Conservation (phyloP, 2,113 vertebrate species). For the Terrapene triunguis region DNA sequence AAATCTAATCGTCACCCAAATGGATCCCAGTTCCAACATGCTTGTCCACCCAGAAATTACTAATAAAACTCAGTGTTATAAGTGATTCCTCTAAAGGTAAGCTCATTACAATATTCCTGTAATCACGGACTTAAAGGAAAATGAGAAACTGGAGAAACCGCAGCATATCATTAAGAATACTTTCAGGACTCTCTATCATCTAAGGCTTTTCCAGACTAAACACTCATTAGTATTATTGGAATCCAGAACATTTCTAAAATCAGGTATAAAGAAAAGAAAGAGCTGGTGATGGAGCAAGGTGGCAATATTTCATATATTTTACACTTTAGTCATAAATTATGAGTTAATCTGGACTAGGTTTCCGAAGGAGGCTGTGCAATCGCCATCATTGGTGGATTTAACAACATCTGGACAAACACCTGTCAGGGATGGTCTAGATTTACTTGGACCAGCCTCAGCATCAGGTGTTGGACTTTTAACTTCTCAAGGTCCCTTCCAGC, state of each 20-base stretch:
- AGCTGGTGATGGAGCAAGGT: neutral
- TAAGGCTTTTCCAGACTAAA: neutral
- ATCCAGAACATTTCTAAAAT: neutral
- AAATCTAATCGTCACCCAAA: neutral
- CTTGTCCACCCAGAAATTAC: neutral
- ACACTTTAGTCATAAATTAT: neutral
- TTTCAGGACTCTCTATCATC: neutral
- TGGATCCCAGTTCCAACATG: neutral
- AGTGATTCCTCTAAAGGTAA: neutral
- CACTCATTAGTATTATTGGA: neutral
- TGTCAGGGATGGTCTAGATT: too few species aligned
- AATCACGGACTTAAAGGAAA: neutral
- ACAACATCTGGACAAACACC: too few species aligned
- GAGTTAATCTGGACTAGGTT: neutral
- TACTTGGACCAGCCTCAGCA: too few species aligned
- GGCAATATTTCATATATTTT: neutral
- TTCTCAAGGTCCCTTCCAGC: too few species aligned
- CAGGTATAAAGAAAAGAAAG: neutral
- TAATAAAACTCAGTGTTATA: neutral
- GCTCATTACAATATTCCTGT: neutral
- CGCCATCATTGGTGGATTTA: too few species aligned
- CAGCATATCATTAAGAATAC: neutral
- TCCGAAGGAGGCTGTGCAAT: neutral
- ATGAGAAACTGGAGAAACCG: neutral
- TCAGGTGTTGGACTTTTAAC: too few species aligned